Percentiles rank a stretch among this genome's conserved stretches.
phyloP scores from a whole-genome alignment of 2,888 invertebrate species.

The Drosophila percnosoma region DNA sequence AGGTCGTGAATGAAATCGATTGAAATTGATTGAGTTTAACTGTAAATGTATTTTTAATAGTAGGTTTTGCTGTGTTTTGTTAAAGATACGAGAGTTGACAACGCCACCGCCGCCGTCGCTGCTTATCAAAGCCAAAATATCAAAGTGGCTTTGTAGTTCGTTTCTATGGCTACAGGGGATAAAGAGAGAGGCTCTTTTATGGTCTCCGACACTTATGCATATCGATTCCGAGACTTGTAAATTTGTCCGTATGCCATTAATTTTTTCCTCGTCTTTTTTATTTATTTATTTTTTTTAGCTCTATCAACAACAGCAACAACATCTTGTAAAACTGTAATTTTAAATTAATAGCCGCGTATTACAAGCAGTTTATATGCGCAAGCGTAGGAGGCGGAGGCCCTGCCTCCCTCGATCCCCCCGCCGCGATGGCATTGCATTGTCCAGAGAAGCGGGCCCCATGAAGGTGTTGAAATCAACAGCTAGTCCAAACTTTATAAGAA shows the following conservation, averaged over 20 bases:
- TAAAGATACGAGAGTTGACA: conserved; percentile 50
- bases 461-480: conserved; percentile 82
- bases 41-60: conserved; percentile 81
- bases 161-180: conserved; percentile 41
- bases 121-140: conserved; percentile 74
- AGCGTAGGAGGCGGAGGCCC: conserved; percentile 70
- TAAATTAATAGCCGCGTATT: conserved; percentile 79
- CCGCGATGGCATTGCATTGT: conserved; percentile 37
- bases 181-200: conserved; percentile 58
- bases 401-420: conserved; percentile 2
- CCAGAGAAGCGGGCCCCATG: conserved; percentile 50
- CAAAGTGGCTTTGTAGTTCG: conserved; percentile 75
- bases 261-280: conserved; percentile 46
- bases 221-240: conserved; percentile 75
- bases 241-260: conserved; percentile 80
- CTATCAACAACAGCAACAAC: conserved; percentile 41
- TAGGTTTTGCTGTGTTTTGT: conserved; percentile 80
- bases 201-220: conserved; percentile 74
- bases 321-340: conserved; percentile 80
- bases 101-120: conserved; percentile 25
- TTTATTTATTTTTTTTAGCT: conserved; percentile 21
- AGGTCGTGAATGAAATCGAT: conserved; percentile 76
- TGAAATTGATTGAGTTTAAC: conserved; percentile 79
- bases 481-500: conserved; percentile 78
- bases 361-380: conserved; percentile 80